These are phyloP conservation scores for Cephus spinipes DNA, from an alignment of 2,888 invertebrate genomes.

Conservation along the genomic window DNA sequence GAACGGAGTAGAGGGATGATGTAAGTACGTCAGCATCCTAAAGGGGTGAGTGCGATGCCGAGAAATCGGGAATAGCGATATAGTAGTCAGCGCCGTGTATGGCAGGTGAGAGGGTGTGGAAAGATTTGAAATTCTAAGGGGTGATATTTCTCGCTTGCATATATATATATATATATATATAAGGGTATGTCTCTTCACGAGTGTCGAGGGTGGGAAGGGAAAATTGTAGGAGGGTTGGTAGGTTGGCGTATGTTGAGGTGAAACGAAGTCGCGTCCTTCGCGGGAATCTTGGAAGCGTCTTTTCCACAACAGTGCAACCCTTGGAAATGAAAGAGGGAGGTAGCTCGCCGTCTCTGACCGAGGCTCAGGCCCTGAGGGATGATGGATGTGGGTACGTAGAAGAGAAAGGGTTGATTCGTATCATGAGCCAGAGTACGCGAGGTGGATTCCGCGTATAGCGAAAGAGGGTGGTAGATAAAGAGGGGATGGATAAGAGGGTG, in stretches of 20 bases:
- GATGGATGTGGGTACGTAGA: neutral
- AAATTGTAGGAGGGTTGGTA: neutral
- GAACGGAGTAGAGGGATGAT: neutral
- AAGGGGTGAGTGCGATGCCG: neutral
- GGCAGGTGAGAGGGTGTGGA: neutral
- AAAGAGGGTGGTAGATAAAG: neutral
- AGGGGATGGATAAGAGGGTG: neutral
- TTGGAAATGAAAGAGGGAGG: slow-evolving; percentile 18
- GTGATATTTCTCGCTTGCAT: neutral
- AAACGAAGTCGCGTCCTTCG: neutral
- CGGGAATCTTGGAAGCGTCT: slow-evolving; percentile 2
- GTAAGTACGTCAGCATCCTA: neutral
- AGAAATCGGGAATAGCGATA: neutral
- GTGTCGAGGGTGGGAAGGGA: neutral
- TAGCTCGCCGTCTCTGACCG: slow-evolving; percentile 18
- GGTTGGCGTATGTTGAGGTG: neutral
- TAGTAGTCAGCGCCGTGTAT: neutral
- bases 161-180: no score
- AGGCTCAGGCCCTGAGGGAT: slow-evolving; percentile 8
- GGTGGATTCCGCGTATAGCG: neutral
- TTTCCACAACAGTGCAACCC: slow-evolving; percentile 17
- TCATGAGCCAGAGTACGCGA: neutral
- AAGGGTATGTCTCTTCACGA: neutral
- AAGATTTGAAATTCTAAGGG: neutral
- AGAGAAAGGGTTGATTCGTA: slow-evolving; percentile 10